Evolutionary conservation across 2,888 invertebrate genomes (phyloP), one percentile per base, ranked within the genome.

Genomic region (Diadegma fenestrale): DNA sequence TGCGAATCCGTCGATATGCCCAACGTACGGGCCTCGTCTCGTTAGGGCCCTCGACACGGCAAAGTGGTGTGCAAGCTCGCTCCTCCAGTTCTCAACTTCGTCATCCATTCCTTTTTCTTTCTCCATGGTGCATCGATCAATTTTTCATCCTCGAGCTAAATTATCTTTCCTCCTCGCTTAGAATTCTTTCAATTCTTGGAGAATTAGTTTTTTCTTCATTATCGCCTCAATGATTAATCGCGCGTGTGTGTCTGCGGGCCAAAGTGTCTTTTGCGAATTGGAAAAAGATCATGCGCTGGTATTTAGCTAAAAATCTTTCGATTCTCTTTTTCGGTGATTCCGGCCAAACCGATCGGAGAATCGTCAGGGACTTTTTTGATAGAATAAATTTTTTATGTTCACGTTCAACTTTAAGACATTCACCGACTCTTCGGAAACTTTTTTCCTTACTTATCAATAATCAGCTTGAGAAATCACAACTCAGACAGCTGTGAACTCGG

Each of bases 21-120:
- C 41, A 17, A 45, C 54, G 72, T 37, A 4, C n/a, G 73, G 43
- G 22, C 73, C 30, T 75, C 30, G 22, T 75, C 61, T 61, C 45
- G 30, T 43, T 63, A 45, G 61, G 12, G n/a, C 26, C 17, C 14
- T 19, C 22, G 22, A 12, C 17, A 14, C 41, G 58, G 17, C 14
- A 26, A 33, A 72, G 72, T 26, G 54, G 2, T 72, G 37, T 17
- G 58, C 22, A 41, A 41, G 17, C 37, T 72, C 58, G 41, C 8
- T 72, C 19, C 26, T 72, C 58, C 41, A 30, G 19, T 45, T 45
- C n/a, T 22, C 19, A 7, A 26, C 41, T 58, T 26, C 41, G 58
- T 72, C 26, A 12, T 26, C 33, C 33, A 22, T 45, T 58, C 14
- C 14, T 8, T 72, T 4, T 37, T 1, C 17, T 2, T 54, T 54